phyloP scores from a whole-genome alignment of 2,888 invertebrate genomes.

The Acanthosoma haemorrhoidale region DNA sequence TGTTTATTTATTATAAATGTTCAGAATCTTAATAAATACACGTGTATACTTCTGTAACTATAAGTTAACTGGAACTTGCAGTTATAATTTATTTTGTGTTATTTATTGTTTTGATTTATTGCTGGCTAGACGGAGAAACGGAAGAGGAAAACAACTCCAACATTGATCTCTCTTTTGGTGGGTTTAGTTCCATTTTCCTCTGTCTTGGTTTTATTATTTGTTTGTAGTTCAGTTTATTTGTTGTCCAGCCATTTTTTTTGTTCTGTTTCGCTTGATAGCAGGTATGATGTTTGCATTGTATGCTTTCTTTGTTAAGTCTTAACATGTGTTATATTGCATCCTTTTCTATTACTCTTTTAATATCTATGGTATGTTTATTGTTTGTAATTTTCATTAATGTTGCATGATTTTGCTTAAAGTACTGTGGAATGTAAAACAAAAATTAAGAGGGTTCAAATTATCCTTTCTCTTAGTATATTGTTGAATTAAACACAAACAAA shows the following conservation, averaged over 20 bases:
- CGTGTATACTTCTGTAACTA: no score
- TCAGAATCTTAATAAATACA: no score
- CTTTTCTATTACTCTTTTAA: not conserved
- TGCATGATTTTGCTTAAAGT: not conserved
- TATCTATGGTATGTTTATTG: no score
- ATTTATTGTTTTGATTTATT: constrained; percentile 20
- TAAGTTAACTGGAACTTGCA: no score
- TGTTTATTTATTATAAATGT: no score
- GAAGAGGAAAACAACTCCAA: constrained; percentile 45
- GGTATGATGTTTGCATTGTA: not conserved
- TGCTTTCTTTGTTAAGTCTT: not conserved
- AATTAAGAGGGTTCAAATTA: not conserved
- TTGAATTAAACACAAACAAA: not conserved
- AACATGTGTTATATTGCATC: not conserved
- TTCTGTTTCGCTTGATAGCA: not conserved
- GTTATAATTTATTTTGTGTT: not conserved
- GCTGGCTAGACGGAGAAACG: constrained; percentile 43
- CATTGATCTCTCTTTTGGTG: constrained; percentile 42
- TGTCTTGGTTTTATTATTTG: not conserved
- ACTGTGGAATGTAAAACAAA: not conserved
- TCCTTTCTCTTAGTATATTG: not conserved
- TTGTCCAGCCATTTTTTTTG: not conserved
- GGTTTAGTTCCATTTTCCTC: constrained; percentile 33
- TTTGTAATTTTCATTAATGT: not conserved
- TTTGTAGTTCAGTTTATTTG: not conserved